Base-by-base conservation (phyloP, 2,113 vertebrate species). In the Dipodomys stephensi region DNA sequence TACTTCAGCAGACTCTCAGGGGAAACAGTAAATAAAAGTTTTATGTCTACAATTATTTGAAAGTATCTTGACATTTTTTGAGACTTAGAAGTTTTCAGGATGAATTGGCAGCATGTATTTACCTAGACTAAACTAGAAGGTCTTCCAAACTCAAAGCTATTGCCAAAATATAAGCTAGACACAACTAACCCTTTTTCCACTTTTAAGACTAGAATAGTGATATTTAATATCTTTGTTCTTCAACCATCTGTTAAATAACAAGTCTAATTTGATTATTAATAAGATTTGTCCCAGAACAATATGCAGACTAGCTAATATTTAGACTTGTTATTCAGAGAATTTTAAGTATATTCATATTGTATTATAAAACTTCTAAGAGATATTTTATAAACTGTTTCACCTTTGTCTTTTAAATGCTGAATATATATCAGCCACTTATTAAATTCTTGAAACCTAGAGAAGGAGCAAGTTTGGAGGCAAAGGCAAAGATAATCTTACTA, bases 21-120 rank as follows among this genome's bases (percentile, higher is more conserved):
- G 20, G 49, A 92, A 91, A 30, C 16, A 84, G 4, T 72, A 83
- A 95, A 82, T 46, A 88, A 44, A 82, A 60, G 27, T 83, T 62
- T 92, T 85, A 35, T 67, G 46, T 65, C 71, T 68, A 62, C 6
- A 85, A 8, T 71, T 87, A 67, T 64, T 94, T 95, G 25, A 76
- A 88, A 92, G 28, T 78, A 35, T 44, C 71, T 94, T 87, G 84
- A 72, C 32, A 49, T 83, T 92, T 95, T 89, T 91, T 74, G 22
- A 77, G 30, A 77, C 7, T 46, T 74, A 87, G n/a, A 93, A 83
- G 88, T 87, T 93, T 91, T 89, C 74, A 3, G 62, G 8, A 89
- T 79, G 16, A 10, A 60, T 67, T 7, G 64, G 64, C 64, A 72
- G 79, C 93, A 64, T 77, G 6, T 72, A 15, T 81, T 91, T 87